Evolutionary conservation across 2,113 vertebrate species (phyloP).

Genomic region (Eonycteris spelaea): DNA sequence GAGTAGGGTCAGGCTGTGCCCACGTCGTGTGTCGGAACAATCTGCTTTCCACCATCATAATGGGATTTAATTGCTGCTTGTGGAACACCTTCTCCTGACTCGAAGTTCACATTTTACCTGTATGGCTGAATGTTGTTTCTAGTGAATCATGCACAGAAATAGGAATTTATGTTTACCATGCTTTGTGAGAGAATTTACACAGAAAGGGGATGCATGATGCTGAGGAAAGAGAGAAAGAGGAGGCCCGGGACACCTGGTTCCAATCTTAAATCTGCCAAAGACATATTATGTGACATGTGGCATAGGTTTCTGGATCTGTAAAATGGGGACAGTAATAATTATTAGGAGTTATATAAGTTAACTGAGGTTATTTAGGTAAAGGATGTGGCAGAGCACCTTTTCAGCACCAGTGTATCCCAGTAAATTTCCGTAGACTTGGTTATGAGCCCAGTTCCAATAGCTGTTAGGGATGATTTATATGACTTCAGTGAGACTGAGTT

Average conservation of each 20-base stretch:
- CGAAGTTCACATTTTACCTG: not conserved
- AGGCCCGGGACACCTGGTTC: not conserved
- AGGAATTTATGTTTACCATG: not conserved
- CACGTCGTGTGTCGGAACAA: not conserved
- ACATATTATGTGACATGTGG: not conserved
- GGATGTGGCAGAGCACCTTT: not conserved
- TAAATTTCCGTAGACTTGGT: not conserved
- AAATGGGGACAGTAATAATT: not conserved
- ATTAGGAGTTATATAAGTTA: not conserved
- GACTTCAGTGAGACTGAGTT: not conserved
- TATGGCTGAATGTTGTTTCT: not conserved
- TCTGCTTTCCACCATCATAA: not conserved
- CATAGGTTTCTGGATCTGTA: not conserved
- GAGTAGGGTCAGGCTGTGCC: not conserved
- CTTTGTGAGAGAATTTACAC: not conserved
- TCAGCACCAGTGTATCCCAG: not conserved
- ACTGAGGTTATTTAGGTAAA: not conserved
- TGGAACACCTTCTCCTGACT: conserved; percentile 10
- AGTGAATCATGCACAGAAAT: not conserved
- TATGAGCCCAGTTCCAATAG: not conserved
- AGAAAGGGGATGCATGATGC: too few species aligned
- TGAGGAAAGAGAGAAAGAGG: not conserved
- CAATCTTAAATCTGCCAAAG: not conserved
- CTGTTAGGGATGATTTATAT: not conserved
- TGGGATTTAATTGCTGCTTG: not conserved